These are phyloP conservation scores for Nettapus auritus DNA, from an alignment of 2,113 vertebrate genomes.

Conservation along the genomic window DNA sequence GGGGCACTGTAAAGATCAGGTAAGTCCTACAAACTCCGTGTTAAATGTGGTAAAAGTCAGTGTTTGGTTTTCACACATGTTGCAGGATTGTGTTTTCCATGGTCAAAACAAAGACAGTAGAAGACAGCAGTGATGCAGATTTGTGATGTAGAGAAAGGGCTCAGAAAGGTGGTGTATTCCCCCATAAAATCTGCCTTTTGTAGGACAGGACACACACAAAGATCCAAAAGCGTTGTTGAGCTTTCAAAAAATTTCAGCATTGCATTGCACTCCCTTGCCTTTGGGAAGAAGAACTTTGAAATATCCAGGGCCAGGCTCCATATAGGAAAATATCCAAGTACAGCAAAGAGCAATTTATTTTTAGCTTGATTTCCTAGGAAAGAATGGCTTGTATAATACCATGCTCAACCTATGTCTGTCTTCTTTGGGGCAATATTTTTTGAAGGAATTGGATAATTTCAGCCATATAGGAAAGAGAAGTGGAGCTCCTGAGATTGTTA, in stretches of 20 bases:
- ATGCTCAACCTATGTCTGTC: background rate
- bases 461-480: background rate
- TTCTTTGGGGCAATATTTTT: background rate
- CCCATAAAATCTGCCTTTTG: background rate
- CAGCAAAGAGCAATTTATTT: background rate
- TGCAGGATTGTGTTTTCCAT: background rate
- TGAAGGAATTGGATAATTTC: background rate
- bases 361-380: background rate
- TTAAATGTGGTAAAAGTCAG: background rate
- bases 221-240: background rate
- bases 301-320: background rate
- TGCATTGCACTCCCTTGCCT: background rate
- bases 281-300: background rate
- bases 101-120: background rate
- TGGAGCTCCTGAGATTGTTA: background rate
- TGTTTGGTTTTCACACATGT: background rate
- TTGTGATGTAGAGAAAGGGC: background rate
- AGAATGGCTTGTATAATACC: fast-evolving
- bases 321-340: background rate
- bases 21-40: background rate
- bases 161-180: background rate
- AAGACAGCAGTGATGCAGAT: background rate
- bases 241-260: background rate
- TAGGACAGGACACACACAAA: too few species aligned
- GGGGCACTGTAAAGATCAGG: background rate